Conservation (phyloP, 2,888 invertebrate species). For the Phaonia tiefii region DNA sequence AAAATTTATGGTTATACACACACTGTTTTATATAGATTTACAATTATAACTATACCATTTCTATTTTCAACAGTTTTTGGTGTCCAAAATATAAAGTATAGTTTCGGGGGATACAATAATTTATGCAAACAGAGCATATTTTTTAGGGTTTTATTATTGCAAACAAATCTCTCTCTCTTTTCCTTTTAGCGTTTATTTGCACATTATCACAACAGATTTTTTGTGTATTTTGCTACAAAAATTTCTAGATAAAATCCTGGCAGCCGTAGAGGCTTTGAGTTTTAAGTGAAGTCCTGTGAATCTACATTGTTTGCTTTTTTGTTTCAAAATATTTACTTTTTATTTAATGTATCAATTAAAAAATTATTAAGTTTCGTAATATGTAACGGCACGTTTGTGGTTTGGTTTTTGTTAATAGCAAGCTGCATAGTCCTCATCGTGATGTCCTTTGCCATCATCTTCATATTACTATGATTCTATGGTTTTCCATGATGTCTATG, state of each 20-base stretch:
- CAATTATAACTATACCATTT: not conserved
- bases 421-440: not conserved
- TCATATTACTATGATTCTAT: conserved; percentile 48
- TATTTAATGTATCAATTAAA: conserved; percentile 81
- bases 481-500: conserved; percentile 69
- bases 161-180: conserved; percentile 18
- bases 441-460: conserved; percentile 7
- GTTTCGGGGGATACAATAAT: conserved; percentile 56
- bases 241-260: not conserved
- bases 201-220: not conserved
- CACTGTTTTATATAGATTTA: not conserved
- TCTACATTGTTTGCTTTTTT: conserved; percentile 69
- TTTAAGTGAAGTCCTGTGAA: not conserved
- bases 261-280: not conserved
- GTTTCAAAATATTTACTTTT: conserved; percentile 69
- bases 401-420: conserved; percentile 12
- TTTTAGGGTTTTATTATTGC: not conserved
- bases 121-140: conserved; percentile 16
- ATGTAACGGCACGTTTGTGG: conserved; percentile 78
- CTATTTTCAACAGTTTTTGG: not conserved
- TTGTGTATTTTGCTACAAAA: not conserved
- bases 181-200: conserved; percentile 16
- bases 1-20: not conserved
- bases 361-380: conserved; percentile 80
- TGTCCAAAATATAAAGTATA: conserved; percentile 47